These are phyloP conservation scores for Varecia variegata DNA, from an alignment of 2,797 vertebrate genomes.

Conservation along the genomic window DNA sequence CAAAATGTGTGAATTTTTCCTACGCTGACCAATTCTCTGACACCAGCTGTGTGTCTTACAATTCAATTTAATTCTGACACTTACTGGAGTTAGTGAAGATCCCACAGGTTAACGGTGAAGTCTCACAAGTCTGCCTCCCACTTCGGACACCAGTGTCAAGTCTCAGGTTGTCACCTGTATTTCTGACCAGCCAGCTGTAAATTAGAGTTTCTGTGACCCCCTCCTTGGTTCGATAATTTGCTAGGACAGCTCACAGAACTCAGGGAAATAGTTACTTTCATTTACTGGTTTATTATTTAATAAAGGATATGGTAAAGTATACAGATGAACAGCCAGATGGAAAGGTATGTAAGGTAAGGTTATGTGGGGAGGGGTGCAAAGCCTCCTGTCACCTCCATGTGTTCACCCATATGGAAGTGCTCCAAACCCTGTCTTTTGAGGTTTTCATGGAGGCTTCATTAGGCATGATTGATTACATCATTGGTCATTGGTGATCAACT, in stretches of 20 bases:
- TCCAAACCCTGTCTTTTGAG: not conserved
- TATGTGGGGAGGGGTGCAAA: not conserved
- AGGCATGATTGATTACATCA: not conserved
- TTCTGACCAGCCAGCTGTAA: not conserved
- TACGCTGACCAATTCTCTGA: not conserved
- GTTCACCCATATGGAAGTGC: not conserved
- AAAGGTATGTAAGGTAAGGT: not conserved
- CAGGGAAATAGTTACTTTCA: not conserved
- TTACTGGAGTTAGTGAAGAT: not conserved
- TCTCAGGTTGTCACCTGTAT: not conserved
- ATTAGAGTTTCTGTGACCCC: not conserved
- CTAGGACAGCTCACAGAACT: not conserved
- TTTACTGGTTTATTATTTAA: not conserved
- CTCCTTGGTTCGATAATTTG: not conserved
- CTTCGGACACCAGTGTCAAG: not conserved
- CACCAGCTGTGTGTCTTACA: not conserved
- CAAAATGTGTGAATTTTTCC: not conserved
- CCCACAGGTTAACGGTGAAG: not conserved
- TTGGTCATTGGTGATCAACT: not conserved
- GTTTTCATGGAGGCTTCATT: not conserved
- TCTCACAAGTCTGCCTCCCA: not conserved
- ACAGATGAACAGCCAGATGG: not conserved
- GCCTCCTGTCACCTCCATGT: not conserved
- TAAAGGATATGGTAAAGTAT: not conserved
- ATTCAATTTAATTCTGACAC: not conserved